These are phyloP conservation scores for Sesamia inferens DNA, from an alignment of 2,888 invertebrate species.

Conservation along the genomic window DNA sequence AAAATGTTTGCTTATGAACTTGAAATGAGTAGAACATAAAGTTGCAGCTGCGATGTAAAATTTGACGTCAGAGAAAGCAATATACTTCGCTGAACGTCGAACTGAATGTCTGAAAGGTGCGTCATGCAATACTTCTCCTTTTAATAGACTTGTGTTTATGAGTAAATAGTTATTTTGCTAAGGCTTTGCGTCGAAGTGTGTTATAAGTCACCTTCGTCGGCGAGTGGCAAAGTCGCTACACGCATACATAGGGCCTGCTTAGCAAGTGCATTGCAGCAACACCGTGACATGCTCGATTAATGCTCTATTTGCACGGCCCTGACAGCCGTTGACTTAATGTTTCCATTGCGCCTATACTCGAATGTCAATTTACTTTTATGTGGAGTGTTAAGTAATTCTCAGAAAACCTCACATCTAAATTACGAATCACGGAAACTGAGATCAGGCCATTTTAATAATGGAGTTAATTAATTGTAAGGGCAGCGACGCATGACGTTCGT, in stretches of 20 bases:
- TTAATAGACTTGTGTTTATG: constrained; percentile 64
- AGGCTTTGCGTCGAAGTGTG: constrained; percentile 59
- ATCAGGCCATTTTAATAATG: constrained; percentile 47
- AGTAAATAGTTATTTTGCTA: constrained; percentile 62
- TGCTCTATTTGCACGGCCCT: constrained; percentile 75
- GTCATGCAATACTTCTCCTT: constrained; percentile 65
- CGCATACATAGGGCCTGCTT: constrained; percentile 83
- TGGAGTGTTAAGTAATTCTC: constrained; percentile 13
- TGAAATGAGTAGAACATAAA: constrained; percentile 55
- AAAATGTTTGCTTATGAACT: constrained; percentile 56
- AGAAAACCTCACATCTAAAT: constrained; percentile 23
- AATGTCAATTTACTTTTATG: constrained; percentile 61
- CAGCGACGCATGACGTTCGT: constrained; percentile 80
- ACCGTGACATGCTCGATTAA: constrained; percentile 79
- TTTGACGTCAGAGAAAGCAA: constrained; percentile 70
- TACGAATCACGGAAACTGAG: constrained; percentile 29
- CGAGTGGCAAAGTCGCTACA: constrained; percentile 65
- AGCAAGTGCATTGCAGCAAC: constrained; percentile 80
- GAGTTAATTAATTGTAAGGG: constrained; percentile 70
- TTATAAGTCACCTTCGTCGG: constrained; percentile 71
- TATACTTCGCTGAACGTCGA: constrained; percentile 51
- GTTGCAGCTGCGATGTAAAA: constrained; percentile 57
- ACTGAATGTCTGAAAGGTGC: constrained; percentile 64
- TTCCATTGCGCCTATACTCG: constrained; percentile 58
- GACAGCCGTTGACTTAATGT: constrained; percentile 67